Evolutionary conservation across 1,140 invertebrate genomes (phyloP), one percentile per base, ranked within the genome.

Genomic region (Euschistus heros): DNA sequence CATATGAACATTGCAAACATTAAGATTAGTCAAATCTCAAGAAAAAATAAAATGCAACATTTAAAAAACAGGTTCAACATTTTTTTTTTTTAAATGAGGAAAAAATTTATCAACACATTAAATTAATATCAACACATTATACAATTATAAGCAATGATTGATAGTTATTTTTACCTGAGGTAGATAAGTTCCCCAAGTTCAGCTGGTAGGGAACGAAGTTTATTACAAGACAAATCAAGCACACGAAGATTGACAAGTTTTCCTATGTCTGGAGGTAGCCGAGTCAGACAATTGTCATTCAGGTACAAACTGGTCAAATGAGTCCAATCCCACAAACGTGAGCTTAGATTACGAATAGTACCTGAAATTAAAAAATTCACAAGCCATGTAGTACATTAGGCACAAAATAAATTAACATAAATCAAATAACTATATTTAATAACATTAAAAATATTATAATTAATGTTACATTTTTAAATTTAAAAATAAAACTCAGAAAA

Each of bases 121-220:
- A n/a, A n/a, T n/a, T n/a, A n/a, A n/a, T n/a, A n/a, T n/a, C n/a
- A n/a, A n/a, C n/a, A n/a, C n/a, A n/a, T n/a, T n/a, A n/a, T n/a
- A n/a, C n/a, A n/a, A n/a, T n/a, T n/a, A n/a, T n/a, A n/a, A n/a
- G n/a, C n/a, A n/a, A n/a, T n/a, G n/a, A n/a, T 37, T 37, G 33
- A 37, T 37, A 37, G 1, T 10, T 37, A 62, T 10, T 67, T 70
- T 76, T 76, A 91, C 89, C 87, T 90, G 70, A 97, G 84, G 74
- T 89, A 85, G 75, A 94, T 89, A 73, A 98, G 84, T 75, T 98
- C 94, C 67, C 96, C 95, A 54, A 99, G 81, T 81, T 98, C 94
- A 55, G 93, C 84, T 67, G 97, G 97, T 72, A 99, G 78, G 76
- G 86, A 91, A 67, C 92, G 82, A 66, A 99, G 79, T 79, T 97